A percentile compares a stretch with the other conserved stretches of the same genome.
These are phyloP conservation scores for Ctenosaura bakeri DNA, from an alignment of 2,797 vertebrate species.

Conservation along the genomic window DNA sequence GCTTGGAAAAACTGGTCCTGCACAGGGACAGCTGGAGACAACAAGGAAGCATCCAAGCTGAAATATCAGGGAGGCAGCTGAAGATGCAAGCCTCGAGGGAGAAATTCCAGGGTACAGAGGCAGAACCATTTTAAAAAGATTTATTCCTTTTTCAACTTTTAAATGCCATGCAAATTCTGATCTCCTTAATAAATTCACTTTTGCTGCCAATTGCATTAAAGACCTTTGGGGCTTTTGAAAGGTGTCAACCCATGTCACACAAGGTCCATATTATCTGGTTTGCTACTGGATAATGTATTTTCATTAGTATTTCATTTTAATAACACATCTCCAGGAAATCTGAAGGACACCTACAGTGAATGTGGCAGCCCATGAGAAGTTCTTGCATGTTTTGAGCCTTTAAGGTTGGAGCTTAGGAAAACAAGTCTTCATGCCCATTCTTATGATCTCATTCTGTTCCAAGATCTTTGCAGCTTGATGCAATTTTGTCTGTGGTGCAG, in stretches of 20 bases:
- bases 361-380: neutral
- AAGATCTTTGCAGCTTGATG: too few relatives aligned
- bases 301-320: neutral
- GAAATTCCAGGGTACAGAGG: neutral
- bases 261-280: neutral
- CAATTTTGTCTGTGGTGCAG: too few relatives aligned
- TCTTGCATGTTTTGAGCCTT: neutral
- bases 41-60: neutral
- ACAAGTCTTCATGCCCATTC: neutral
- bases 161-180: neutral
- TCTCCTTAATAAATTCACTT: neutral
- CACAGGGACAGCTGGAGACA: too few relatives aligned
- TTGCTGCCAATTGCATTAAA: neutral
- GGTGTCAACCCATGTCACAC: neutral
- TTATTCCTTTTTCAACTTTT: neutral
- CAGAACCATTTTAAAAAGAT: neutral
- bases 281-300: neutral
- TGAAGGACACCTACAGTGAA: neutral
- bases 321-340: neutral
- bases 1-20: neutral
- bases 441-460: too few relatives aligned
- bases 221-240: neutral
- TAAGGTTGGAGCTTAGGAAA: neutral
- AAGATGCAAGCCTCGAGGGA: neutral
- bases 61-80: neutral